A percentile compares a stretch with the other conserved stretches of the same genome.
Conservation (phyloP, 2,888 invertebrate species). For the Apodemia hepburni region DNA sequence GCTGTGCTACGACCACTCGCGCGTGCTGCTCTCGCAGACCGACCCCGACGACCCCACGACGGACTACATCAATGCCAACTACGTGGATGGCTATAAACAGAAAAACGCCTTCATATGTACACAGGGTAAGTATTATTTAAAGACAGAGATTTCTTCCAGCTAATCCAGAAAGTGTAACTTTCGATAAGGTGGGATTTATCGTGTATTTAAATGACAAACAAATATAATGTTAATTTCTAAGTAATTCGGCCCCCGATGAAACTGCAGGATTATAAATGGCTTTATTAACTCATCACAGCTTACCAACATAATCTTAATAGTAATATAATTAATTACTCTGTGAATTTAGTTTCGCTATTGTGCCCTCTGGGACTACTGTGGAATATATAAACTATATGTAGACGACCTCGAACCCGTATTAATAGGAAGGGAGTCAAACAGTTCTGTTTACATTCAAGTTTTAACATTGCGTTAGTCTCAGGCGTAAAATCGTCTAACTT, state of each 20-base stretch:
- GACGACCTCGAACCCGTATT: neutral
- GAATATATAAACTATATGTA: neutral
- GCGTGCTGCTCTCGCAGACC: conserved; percentile 90
- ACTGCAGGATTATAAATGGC: no score
- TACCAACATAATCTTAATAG: no score
- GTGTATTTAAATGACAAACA: no score
- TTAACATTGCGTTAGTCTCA: neutral
- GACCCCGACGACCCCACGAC: conserved; percentile 86
- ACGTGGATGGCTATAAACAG: conserved; percentile 98
- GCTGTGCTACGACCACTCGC: conserved; percentile 96
- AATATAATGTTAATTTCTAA: no score
- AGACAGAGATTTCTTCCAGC: no score
- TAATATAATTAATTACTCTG: neutral
- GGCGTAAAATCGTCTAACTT: conserved; percentile 2
- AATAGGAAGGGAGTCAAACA: neutral
- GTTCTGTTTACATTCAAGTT: neutral
- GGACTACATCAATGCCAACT: conserved; percentile 99
- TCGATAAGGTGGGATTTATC: no score
- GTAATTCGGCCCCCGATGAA: no score
- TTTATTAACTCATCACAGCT: no score
- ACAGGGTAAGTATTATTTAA: conserved; percentile 85
- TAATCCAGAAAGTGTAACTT: no score
- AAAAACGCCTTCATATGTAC: conserved; percentile 98
- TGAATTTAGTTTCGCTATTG: neutral
- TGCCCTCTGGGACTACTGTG: conserved; percentile 3